Evolutionary conservation across 2,888 invertebrate genomes (phyloP), one percentile per base, ranked within the genome.

Genomic region (Trissoscelio sp.): DNA sequence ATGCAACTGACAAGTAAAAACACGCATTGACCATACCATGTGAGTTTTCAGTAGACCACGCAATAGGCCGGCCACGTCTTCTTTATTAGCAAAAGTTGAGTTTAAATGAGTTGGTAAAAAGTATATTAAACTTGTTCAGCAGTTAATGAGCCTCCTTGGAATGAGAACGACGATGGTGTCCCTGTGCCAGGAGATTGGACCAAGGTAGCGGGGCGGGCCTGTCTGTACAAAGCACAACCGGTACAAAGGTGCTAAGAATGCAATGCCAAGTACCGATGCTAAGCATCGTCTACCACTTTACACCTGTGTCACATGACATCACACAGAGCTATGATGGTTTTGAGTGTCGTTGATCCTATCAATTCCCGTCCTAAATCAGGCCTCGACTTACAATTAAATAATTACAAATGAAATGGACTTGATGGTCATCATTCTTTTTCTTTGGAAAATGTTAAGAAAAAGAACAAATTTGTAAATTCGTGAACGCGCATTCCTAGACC

Each of bases 21-120:
- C 80, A 86, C 85, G 83, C 84, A 90, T 89, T 90, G 89, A 91
- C 88, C 88, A 88, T 90, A 88, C 75, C 87, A 88, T 90, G 87
- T 88, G 87, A 90, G 90, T 90, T 91, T 91, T 90, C 90, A 91
- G 91, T 90, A 91, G 86, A 88, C 91, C 86, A 89, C 89, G 88
- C 88, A 72, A 88, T 90, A 89, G 89, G 89, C 90, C 79, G 89
- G 88, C 88, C 87, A 88, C 88, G 88, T 89, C 88, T 88, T 86
- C 88, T 88, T 86, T 84, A 84, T 83, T 83, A 78, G 84, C 72
- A 85, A 86, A 74, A 82, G 86, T 79, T 80, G 51, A 37, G 48
- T 58, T 58, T 83, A 82, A 86, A 87, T 85, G 85, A 87, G 51
- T 88, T 89, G 88, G 88, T 91, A 91, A 91, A 91, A 62, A 86